A percentile compares a stretch with the other conserved stretches of the same genome.
Evolutionary conservation across 2,888 invertebrate genomes (phyloP).

Genomic region (Saturnia pavonia): DNA sequence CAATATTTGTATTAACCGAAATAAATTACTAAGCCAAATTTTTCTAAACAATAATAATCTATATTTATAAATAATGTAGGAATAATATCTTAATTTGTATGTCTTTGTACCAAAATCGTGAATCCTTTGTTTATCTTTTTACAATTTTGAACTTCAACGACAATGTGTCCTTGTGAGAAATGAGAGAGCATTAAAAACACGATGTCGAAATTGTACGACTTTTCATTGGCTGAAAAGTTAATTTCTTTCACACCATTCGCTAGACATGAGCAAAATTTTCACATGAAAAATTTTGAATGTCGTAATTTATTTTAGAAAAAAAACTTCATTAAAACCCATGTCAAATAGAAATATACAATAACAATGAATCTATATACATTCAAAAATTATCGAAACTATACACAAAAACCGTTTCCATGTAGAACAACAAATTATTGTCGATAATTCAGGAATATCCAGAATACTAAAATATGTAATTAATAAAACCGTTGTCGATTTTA

Average conservation of each 20-base stretch:
- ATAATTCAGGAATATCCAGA: slow-evolving; percentile 27
- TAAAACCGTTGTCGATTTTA: neutral
- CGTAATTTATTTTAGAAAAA: slow-evolving; percentile 28
- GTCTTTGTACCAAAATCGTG: slow-evolving; percentile 77
- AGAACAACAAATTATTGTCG: slow-evolving; percentile 41
- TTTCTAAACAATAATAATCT: slow-evolving; percentile 31
- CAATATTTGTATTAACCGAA: slow-evolving; percentile 54
- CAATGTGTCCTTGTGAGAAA: slow-evolving; percentile 37
- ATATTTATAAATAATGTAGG: slow-evolving; percentile 70
- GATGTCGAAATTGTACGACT: slow-evolving; percentile 61
- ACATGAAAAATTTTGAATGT: slow-evolving; percentile 69
- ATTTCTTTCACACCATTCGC: slow-evolving; percentile 51
- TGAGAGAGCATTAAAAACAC: slow-evolving; percentile 54
- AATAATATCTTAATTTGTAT: slow-evolving; percentile 78
- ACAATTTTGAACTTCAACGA: slow-evolving; percentile 53
- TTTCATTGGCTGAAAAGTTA: slow-evolving; percentile 69
- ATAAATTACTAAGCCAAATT: slow-evolving; percentile 61
- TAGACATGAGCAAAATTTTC: slow-evolving; percentile 72
- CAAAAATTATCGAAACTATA: neutral
- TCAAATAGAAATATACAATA: slow-evolving; percentile 7
- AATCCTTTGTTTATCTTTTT: slow-evolving; percentile 52
- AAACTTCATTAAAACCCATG: neutral
- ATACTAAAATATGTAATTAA: neutral
- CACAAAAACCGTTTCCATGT: neutral
- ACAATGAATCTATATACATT: slow-evolving; percentile 7